A percentile compares a stretch with the other conserved stretches of the same genome.
Conservation (phyloP, 2,113 vertebrate species). For the Gymnobelideus leadbeateri region DNA sequence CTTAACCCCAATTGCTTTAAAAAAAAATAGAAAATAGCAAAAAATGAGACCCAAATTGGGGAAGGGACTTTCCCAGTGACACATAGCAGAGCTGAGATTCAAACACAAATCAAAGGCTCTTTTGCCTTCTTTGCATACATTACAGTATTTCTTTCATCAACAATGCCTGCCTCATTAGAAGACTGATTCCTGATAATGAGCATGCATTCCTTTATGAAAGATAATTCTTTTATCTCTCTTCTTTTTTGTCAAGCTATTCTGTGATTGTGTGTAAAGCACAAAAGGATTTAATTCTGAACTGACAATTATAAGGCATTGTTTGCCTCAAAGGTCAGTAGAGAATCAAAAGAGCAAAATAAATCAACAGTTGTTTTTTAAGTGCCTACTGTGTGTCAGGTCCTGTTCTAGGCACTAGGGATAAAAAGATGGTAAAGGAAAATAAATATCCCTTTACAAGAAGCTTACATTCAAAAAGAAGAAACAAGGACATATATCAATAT, state of each 20-base stretch:
- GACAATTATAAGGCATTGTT: background rate
- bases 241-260: background rate
- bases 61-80: background rate
- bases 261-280: background rate
- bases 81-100: background rate
- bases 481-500: background rate
- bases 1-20: too few species aligned
- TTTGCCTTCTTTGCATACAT: background rate
- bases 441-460: background rate
- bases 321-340: background rate
- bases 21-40: background rate
- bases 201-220: background rate
- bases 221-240: background rate
- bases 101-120: background rate
- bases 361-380: background rate
- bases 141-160: background rate
- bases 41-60: background rate
- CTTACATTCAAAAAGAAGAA: background rate
- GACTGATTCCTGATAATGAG: background rate
- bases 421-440: background rate
- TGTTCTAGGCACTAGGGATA: background rate
- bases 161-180: background rate
- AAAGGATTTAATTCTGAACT: background rate
- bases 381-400: background rate
- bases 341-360: background rate